Conservation (phyloP, 1,140 invertebrate species). For the Wiebesia pumilae region DNA sequence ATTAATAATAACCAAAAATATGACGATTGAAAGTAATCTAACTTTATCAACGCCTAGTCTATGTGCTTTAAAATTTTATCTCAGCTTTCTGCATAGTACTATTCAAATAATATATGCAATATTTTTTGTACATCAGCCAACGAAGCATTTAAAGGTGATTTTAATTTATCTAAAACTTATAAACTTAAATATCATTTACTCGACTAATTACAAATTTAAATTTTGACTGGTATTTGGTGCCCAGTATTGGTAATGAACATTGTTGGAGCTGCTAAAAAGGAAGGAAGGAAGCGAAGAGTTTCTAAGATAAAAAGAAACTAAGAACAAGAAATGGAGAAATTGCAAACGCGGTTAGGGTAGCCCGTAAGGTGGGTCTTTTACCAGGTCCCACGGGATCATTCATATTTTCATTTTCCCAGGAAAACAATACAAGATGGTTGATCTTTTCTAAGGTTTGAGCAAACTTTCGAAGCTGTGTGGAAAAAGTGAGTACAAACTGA, state of each 20-base stretch:
- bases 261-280: not conserved
- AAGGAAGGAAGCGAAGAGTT: not conserved
- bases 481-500: not conserved
- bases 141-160: no score
- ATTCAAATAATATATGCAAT: no score
- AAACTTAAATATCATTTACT: not conserved
- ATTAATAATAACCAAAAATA: no score
- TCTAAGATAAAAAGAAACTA: not conserved
- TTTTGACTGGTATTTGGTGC: not conserved
- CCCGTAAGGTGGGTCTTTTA: not conserved
- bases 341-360: not conserved
- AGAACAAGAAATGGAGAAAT: not conserved
- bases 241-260: not conserved
- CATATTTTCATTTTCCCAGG: conserved; percentile 1
- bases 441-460: not conserved
- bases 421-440: not conserved
- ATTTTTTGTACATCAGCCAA: no score
- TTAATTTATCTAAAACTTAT: not conserved
- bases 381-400: not conserved
- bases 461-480: not conserved
- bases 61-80: no score
- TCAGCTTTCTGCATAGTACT: no score
- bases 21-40: no score
- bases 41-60: no score
- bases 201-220: not conserved